Conservation (phyloP, 2,797 vertebrate species). For the Hydrolagus colliei region DNA sequence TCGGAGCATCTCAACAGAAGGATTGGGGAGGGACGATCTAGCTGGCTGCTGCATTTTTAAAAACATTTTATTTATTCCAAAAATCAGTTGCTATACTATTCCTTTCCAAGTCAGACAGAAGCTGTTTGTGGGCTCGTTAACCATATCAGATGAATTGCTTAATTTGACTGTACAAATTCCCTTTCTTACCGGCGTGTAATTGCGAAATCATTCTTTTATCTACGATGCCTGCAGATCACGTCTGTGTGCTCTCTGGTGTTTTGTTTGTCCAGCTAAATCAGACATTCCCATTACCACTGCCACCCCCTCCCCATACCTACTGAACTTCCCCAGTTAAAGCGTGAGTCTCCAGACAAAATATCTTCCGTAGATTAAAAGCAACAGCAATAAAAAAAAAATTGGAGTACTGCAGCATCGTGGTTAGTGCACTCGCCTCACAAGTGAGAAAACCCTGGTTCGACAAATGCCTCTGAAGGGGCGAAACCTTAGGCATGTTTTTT, state of each 20-base stretch:
- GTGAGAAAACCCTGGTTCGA: too few relatives aligned
- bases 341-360: slow-evolving; percentile 2
- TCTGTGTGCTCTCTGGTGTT: not conserved
- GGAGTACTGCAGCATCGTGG: too few relatives aligned
- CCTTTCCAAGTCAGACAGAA: slow-evolving; percentile 5
- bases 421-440: too few relatives aligned
- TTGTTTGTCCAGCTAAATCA: not conserved
- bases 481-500: too few relatives aligned
- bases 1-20: slow-evolving; percentile 17
- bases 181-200: slow-evolving; percentile 22
- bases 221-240: slow-evolving; percentile 7
- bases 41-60: not conserved
- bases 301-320: too few relatives aligned
- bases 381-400: not conserved
- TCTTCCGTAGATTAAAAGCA: not conserved
- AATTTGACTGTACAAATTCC: slow-evolving; percentile 31
- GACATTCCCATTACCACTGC: too few relatives aligned
- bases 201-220: slow-evolving; percentile 27
- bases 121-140: slow-evolving; percentile 16
- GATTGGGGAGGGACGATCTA: not conserved
- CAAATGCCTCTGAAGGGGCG: too few relatives aligned
- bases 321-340: not conserved
- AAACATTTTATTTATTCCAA: slow-evolving; percentile 9
- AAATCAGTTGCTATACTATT: not conserved
- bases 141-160: slow-evolving; percentile 30